Evolutionary conservation across 2,113 vertebrate genomes (phyloP), one percentile per base, ranked within the genome.

Genomic region (Macquaria ambigua): DNA sequence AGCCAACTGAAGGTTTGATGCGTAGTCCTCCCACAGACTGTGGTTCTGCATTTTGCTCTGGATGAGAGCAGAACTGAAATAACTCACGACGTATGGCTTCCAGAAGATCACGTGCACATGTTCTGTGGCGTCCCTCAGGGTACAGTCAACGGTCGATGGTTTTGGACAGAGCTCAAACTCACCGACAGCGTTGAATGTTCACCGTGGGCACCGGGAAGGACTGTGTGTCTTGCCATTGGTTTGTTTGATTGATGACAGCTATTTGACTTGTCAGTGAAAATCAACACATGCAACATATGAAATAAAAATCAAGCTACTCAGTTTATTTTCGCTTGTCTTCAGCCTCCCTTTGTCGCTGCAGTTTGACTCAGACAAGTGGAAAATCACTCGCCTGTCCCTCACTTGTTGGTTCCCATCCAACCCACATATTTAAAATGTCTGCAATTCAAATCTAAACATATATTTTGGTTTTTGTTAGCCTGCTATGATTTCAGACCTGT

Each of bases 61-160:
- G 31, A 43, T 9, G 18, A 11, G 25, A 18, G 52, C 63, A 59
- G 43, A 43, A 46, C 28, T 50, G 37, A 61, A 76, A 28, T n/a
- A 34, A 6, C 8, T 25, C 23, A 1, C 1, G 1, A 9, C 25
- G 18, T 50, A 2, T 58, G 31, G n/a, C n/a, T n/a, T 46, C 18
- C n/a, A 41, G 37, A 7, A 5, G 70, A 14, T 25, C 1, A 0
- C 48, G 56, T 53, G 3, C 25, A 14, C 15, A n/a, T 34, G 74
- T 10, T 37, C 52, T 8, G 46, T 9, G 96, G 97, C 88, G 92
- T 94, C 96, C 94, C 98, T 96, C 97, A 96, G 97, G 98, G 98
- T 98, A 99, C 98, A 99, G 96, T 98, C 98, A 99, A 99, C 98
- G 98, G 96, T 98, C 97, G 97, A 98, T 99, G 98, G 98, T 99